Conservation (phyloP, 2,113 vertebrate genomes). For the Colinus virginianus region DNA sequence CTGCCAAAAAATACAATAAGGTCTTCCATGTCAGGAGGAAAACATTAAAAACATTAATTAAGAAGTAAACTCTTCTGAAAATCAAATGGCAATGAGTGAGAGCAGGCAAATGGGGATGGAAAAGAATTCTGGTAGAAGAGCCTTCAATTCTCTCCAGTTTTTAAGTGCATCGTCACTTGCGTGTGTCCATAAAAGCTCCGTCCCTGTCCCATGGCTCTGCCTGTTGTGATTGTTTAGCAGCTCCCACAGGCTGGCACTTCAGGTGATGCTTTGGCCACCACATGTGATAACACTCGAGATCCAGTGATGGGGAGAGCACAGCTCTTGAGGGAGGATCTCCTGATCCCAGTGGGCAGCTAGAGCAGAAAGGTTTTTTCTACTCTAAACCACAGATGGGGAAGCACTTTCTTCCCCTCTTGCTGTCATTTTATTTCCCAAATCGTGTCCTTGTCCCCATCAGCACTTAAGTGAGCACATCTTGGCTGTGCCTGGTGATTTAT, state of each 20-base stretch:
- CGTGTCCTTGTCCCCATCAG: slow-evolving; percentile 42
- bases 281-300: background rate
- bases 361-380: background rate
- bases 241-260: background rate
- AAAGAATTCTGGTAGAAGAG: background rate
- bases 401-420: background rate
- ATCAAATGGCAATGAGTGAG: background rate
- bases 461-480: slow-evolving; percentile 46
- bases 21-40: background rate
- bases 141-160: background rate
- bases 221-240: background rate
- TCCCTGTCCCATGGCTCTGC: background rate
- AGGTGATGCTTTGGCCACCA: background rate
- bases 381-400: background rate
- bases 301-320: background rate
- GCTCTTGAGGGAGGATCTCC: background rate
- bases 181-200: background rate
- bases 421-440: slow-evolving; percentile 22
- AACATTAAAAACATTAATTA: slow-evolving; percentile 36
- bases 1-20: slow-evolving; percentile 4
- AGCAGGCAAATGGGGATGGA: background rate
- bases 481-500: slow-evolving; percentile 42
- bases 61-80: slow-evolving; percentile 23
- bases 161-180: fast-evolving
- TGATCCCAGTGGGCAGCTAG: background rate